phyloP scores from a whole-genome alignment of 2,888 invertebrate species.

The Plebejus melissa region DNA sequence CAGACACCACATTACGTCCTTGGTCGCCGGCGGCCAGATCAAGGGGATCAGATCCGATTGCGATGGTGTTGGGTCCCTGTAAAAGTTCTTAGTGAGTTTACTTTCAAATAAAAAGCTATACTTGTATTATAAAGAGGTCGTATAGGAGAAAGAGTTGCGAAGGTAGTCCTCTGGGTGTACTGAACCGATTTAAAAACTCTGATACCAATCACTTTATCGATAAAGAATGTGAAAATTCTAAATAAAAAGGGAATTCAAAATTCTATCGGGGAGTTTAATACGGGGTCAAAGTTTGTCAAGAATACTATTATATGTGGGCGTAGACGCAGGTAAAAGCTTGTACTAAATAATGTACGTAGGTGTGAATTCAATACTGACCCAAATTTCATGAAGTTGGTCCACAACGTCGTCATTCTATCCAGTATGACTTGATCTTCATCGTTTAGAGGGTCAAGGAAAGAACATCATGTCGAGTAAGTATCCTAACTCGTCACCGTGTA shows the following conservation, averaged over 20 bases:
- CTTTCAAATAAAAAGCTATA: no score
- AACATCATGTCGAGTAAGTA: conserved; percentile 44
- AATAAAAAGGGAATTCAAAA: no score
- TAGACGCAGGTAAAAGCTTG: no score
- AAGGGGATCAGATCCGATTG: conserved; percentile 45
- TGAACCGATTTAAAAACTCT: no score
- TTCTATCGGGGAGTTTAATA: no score
- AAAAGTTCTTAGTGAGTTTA: not conserved
- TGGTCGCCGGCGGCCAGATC: conserved; percentile 48
- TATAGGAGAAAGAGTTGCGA: no score
- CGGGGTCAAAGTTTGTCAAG: no score
- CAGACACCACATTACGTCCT: conserved; percentile 41
- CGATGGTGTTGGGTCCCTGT: conserved; percentile 54
- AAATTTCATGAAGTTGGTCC: conserved; percentile 64
- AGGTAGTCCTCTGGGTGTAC: no score
- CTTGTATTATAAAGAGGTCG: no score
- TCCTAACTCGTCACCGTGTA: conserved; percentile 45
- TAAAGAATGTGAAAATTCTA: no score
- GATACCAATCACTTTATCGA: no score
- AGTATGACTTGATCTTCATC: conserved; percentile 44
- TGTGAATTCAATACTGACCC: conserved; percentile 44
- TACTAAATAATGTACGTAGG: no score
- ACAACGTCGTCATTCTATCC: conserved; percentile 51
- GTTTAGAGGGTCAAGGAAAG: conserved; percentile 34
- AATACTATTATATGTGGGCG: conserved; percentile 32